Base-by-base conservation (phyloP, 2,113 vertebrate species). In the Prochilodus magdalenae region DNA sequence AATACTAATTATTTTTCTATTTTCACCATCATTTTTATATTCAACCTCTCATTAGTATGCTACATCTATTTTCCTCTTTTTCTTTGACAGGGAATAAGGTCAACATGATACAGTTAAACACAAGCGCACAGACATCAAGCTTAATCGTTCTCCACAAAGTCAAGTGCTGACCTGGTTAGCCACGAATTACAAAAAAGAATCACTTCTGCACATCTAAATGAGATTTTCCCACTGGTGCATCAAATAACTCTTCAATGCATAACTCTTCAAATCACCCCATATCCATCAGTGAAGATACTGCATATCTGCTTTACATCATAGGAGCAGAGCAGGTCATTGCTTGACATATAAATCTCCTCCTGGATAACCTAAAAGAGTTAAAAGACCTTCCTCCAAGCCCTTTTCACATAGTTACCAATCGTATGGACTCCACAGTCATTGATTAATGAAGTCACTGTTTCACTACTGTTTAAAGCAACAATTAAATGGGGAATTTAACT, bases 91-190 rank as follows among this genome's bases (percentile, higher is more conserved):
- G 33, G 30, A 40, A 59, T 30, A 59, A 59, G 73, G 77, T 72
- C 73, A 80, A 30, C 55, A 66, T 55, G 47, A 82, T 67, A 83
- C 69, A 80, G n/a, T 73, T 27, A 65, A 27, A 79, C 66, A 79
- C 14, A 60, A 22, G 47, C 22, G 69, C 27, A 70, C 20, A 78
- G 33, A 30, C 27, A 66, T 47, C 29, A 18, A 70, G 29, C 18
- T 57, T 57, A 57, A 66, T 1, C 5, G 29, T 29, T 29, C 65
- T 22, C 30, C 36, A 30, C 30, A 22, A 16, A 33, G 65, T 67
- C 65, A 30, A 36, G 65, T 20, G 20, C 65, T 67, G 65, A 67
- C 65, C 65, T 22, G 65, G 65, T 67, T 67, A 36, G 33, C 65
- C 30, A 22, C 13, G 65, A 67, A 36, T 36, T 36, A 67, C 30